A percentile compares a stretch with the other conserved stretches of the same genome.
These are phyloP conservation scores for Lipophrys pholis DNA, from an alignment of 2,113 vertebrate genomes.

Conservation along the genomic window DNA sequence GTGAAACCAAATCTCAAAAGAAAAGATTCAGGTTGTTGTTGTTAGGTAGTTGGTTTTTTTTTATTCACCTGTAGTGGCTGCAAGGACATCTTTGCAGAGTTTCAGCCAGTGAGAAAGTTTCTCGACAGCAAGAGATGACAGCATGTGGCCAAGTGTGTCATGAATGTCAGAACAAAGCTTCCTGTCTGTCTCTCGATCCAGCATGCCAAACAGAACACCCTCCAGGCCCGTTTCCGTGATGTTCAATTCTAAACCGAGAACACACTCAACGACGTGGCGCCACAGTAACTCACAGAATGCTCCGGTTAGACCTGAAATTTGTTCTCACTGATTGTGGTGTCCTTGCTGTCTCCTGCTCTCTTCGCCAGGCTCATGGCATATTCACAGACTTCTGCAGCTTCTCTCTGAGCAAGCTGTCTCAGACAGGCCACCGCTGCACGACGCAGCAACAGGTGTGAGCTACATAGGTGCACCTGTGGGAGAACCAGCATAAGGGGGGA, in stretches of 20 bases:
- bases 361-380: slow-evolving; percentile 97
- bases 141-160: slow-evolving; percentile 98
- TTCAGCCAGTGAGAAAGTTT: slow-evolving; percentile 98
- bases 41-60: background rate
- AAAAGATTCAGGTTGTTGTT: background rate
- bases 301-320: background rate
- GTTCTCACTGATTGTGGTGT: slow-evolving; percentile 89
- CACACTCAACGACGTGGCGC: background rate
- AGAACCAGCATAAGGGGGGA: background rate
- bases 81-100: slow-evolving; percentile 97
- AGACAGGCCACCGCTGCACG: slow-evolving; percentile 96
- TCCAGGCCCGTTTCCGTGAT: slow-evolving; percentile 97
- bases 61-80: slow-evolving; percentile 92
- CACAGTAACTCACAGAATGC: background rate
- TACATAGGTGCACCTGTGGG: slow-evolving; percentile 93
- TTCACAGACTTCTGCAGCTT: slow-evolving; percentile 96
- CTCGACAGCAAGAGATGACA: slow-evolving; percentile 95
- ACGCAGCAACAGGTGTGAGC: slow-evolving; percentile 94
- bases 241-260: slow-evolving; percentile 84
- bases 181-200: slow-evolving; percentile 96
- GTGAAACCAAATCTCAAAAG: background rate
- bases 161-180: slow-evolving; percentile 98
- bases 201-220: slow-evolving; percentile 97
- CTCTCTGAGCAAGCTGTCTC: slow-evolving; percentile 95
- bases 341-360: slow-evolving; percentile 89